Evolutionary conservation across 2,797 vertebrate genomes (phyloP).

Genomic region (Saguinus oedipus): DNA sequence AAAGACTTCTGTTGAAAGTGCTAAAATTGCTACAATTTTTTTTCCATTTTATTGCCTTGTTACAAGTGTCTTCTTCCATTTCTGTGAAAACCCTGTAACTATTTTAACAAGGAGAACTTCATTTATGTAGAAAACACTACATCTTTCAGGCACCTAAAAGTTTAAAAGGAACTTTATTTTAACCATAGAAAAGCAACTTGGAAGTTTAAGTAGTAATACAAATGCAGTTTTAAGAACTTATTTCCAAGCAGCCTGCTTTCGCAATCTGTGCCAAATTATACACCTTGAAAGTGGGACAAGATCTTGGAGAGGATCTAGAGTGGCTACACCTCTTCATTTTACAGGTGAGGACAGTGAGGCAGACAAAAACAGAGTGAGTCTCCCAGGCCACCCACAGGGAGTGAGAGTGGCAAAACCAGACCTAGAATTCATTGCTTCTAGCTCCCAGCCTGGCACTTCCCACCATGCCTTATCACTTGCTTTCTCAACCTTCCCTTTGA

Average conservation of each 20-base stretch:
- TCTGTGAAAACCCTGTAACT: background rate
- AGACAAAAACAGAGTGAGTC: background rate
- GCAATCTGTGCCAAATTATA: background rate
- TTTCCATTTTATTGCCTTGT: background rate
- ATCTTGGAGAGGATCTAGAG: background rate
- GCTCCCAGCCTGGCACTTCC: background rate
- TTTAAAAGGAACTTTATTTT: conserved; percentile 11
- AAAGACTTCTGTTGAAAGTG: background rate
- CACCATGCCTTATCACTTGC: background rate
- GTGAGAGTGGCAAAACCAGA: conserved; percentile 44
- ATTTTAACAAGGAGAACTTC: background rate
- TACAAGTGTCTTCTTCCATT: background rate
- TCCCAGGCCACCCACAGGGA: conserved; percentile 63
- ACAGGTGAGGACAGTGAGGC: background rate
- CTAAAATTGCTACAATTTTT: background rate
- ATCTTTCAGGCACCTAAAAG: background rate
- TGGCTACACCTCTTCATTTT: background rate
- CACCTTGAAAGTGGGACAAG: background rate
- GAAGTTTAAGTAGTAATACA: background rate
- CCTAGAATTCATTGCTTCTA: background rate
- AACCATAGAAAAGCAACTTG: background rate
- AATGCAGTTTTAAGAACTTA: background rate
- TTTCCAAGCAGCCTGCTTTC: background rate
- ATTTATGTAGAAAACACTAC: background rate
- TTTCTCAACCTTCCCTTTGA: background rate